Conservation (phyloP, 2,888 invertebrate genomes). For the Sinhomidia bicolor region DNA sequence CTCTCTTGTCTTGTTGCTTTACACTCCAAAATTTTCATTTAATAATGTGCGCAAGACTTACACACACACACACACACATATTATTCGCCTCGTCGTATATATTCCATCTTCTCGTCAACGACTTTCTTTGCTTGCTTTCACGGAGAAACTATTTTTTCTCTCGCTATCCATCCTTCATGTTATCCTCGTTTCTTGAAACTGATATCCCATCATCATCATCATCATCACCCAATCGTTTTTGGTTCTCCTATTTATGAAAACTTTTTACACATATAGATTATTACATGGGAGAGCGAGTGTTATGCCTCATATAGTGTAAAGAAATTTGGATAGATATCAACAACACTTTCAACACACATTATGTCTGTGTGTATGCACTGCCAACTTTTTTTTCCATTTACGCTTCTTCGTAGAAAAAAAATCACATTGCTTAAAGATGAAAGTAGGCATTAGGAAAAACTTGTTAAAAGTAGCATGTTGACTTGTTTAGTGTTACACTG, state of each 20-base stretch:
- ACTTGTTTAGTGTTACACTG: too few species aligned
- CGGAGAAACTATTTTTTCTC: neutral
- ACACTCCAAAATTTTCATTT: neutral
- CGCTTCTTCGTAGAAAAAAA: neutral
- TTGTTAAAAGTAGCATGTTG: neutral
- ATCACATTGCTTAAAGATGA: neutral
- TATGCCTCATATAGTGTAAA: neutral
- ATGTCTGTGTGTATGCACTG: neutral
- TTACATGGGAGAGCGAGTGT: neutral
- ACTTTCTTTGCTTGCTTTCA: neutral
- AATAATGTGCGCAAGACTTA: neutral
- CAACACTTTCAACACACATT: neutral
- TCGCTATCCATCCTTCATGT: neutral
- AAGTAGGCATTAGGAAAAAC: neutral
- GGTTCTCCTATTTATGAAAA: neutral
- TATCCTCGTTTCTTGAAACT: neutral
- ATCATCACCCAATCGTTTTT: neutral
- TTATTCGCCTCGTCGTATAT: neutral
- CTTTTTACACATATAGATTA: neutral
- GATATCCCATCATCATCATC: neutral
- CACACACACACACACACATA: neutral
- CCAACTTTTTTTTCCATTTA: conserved; percentile 11
- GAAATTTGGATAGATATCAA: conserved; percentile 2
- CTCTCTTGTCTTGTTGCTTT: neutral
- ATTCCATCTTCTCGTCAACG: too few species aligned